Percentiles rank a stretch among this genome's conserved stretches.
Evolutionary conservation across 2,888 invertebrate genomes (phyloP).

Genomic region (Monochamus alternatus): DNA sequence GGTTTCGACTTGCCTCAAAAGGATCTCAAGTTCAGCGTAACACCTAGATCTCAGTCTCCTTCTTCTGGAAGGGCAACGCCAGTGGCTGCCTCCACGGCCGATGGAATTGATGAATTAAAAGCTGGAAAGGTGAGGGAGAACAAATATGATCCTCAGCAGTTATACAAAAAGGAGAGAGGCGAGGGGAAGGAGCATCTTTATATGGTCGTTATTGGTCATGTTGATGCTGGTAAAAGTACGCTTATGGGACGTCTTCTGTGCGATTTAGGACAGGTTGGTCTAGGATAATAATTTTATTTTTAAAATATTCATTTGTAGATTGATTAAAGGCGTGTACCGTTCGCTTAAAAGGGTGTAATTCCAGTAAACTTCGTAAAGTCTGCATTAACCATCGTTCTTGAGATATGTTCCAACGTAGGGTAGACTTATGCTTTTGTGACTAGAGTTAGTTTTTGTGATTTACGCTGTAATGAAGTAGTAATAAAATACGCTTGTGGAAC

Average conservation of each 20-base stretch:
- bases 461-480: too few species aligned
- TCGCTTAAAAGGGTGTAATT: too few species aligned
- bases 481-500: too few species aligned
- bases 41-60: slow-evolving; percentile 82
- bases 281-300: neutral
- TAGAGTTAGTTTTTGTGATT: too few species aligned
- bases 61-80: slow-evolving; percentile 76
- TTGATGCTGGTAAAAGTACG: slow-evolving; percentile 97
- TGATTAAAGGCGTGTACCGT: too few species aligned
- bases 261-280: slow-evolving; percentile 82
- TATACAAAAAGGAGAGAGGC: slow-evolving; percentile 84
- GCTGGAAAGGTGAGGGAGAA: slow-evolving; percentile 71
- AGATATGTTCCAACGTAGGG: too few species aligned
- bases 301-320: too few species aligned
- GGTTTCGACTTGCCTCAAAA: slow-evolving; percentile 74
- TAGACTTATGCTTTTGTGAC: too few species aligned
- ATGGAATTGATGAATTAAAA: slow-evolving; percentile 52
- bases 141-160: slow-evolving; percentile 75
- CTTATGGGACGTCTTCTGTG: slow-evolving; percentile 96
- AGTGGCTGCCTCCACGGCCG: slow-evolving; percentile 50
- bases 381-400: too few species aligned
- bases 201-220: slow-evolving; percentile 95
- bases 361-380: too few species aligned
- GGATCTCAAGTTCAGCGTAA: slow-evolving; percentile 64
- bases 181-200: slow-evolving; percentile 90